Base-by-base conservation (phyloP, 2,888 invertebrate genomes). In the Aporophyla nigra region DNA sequence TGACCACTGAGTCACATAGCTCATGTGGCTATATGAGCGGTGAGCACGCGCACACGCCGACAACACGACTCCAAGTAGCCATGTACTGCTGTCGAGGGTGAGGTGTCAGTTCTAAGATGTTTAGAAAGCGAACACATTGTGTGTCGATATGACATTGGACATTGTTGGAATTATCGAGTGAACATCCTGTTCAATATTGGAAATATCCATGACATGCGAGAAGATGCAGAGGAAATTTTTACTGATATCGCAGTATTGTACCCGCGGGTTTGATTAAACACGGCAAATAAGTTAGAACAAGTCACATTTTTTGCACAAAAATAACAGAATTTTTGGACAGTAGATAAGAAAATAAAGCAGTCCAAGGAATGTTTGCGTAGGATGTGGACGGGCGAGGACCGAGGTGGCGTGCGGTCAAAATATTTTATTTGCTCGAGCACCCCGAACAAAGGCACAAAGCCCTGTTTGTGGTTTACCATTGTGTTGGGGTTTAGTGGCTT, bases 381-480 rank as follows among this genome's bases (percentile, higher is more conserved):
- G 91, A 91, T 86, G 83, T 76, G 74, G 73, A 67, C 87, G 86
- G 85, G 84, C 87, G 88, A 89, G 67, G 67, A 67, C 33, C n/a
- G n/a, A 56, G 85, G 79, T 80, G 88, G 89, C 86, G 90, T 85
- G 89, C 88, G 88, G 90, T 93, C 90, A 88, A 91, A 93, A 93
- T 93, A 92, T 94, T 95, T 94, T 95, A 94, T 95, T 95, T 94
- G 93, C 92, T 88, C 87, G 85, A 79, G 86, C 84, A 82, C 84
- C 84, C 86, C 83, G 88, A 90, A 93, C 92, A 93, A 94, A 92
- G 90, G 91, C 87, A 93, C 92, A 93, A 93, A 91, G 90, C 91
- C 88, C 85, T 90, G 90, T 93, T 95, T 93, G 93, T 92, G 93
- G 91, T 91, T 86, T 87, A 87, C 92, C 92, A 93, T 94, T 94